Base-by-base conservation (phyloP, 2,797 vertebrate genomes). In the Lindbergichthys nudifrons region DNA sequence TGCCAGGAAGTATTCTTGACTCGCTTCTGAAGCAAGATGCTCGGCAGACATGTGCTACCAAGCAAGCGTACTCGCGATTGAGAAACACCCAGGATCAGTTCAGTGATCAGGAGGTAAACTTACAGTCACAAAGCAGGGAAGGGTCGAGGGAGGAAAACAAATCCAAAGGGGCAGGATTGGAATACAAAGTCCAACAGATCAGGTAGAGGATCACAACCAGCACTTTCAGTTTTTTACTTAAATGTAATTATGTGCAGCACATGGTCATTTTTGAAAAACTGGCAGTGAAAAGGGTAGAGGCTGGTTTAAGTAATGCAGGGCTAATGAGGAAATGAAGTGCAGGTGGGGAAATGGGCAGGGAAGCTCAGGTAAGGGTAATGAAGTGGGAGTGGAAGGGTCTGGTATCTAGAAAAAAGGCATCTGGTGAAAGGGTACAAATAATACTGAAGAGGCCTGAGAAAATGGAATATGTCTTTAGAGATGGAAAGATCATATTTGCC, bases 1-100 rank as follows among this genome's bases (percentile, higher is more conserved):
- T n/a, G n/a, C n/a, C n/a, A n/a, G n/a, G n/a, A n/a, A n/a, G n/a
- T n/a, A n/a, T n/a, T n/a, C n/a, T n/a, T n/a, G n/a, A n/a, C n/a
- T n/a, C n/a, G n/a, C n/a, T n/a, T n/a, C n/a, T n/a, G n/a, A n/a
- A n/a, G n/a, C n/a, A n/a, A n/a, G n/a, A n/a, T n/a, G n/a, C n/a
- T n/a, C n/a, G n/a, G n/a, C n/a, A n/a, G n/a, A n/a, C n/a, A n/a
- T n/a, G n/a, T n/a, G n/a, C n/a, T n/a, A n/a, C n/a, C n/a, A n/a
- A n/a, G n/a, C n/a, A n/a, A n/a, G n/a, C n/a, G n/a, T n/a, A n/a
- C n/a, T n/a, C n/a, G n/a, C n/a, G n/a, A n/a, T n/a, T n/a, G n/a
- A n/a, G n/a, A n/a, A n/a, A n/a, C n/a, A n/a, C n/a, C n/a, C n/a
- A 59, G 41, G 57, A 59, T 59, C 41, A 43, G 19, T 43, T 42